Conservation (phyloP, 2,888 invertebrate genomes). For the Hermaeophaga mercurialis region DNA sequence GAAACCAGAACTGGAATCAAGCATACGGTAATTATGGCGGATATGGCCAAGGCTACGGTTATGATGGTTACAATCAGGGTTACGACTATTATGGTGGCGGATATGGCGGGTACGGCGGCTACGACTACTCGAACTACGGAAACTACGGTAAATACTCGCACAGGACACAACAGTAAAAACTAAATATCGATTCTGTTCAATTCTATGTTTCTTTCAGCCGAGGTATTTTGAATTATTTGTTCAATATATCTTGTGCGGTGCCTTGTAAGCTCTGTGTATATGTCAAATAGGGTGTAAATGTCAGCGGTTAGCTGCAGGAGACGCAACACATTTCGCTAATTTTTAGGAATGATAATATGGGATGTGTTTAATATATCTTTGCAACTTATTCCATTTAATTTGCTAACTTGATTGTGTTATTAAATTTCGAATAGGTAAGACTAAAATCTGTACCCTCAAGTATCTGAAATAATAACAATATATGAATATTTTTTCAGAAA, state of each 20-base stretch:
- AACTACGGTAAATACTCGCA: slow-evolving; percentile 77
- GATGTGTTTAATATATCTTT: too few species aligned
- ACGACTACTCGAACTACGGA: slow-evolving; percentile 81
- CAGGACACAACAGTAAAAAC: slow-evolving; percentile 42
- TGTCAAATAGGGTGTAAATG: slow-evolving; percentile 19
- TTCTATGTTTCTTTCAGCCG: slow-evolving; percentile 14
- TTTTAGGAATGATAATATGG: too few species aligned
- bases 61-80: slow-evolving; percentile 70
- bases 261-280: slow-evolving; percentile 29
- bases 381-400: too few species aligned
- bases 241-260: slow-evolving; percentile 20
- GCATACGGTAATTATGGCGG: slow-evolving; percentile 62
- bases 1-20: slow-evolving; percentile 69
- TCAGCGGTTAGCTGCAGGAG: slow-evolving; percentile 21
- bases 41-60: slow-evolving; percentile 46
- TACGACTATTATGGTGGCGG: slow-evolving; percentile 72
- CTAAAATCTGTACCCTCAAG: too few species aligned
- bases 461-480: too few species aligned
- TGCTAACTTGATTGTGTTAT: too few species aligned
- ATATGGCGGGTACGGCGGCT: slow-evolving; percentile 79
- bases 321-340: neutral
- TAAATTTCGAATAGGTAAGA: too few species aligned
- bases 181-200: too few species aligned
- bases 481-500: too few species aligned
- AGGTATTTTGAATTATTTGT: slow-evolving; percentile 18